Evolutionary conservation across 2,797 vertebrate species (phyloP).

Genomic region (Moxostoma hubbsi): DNA sequence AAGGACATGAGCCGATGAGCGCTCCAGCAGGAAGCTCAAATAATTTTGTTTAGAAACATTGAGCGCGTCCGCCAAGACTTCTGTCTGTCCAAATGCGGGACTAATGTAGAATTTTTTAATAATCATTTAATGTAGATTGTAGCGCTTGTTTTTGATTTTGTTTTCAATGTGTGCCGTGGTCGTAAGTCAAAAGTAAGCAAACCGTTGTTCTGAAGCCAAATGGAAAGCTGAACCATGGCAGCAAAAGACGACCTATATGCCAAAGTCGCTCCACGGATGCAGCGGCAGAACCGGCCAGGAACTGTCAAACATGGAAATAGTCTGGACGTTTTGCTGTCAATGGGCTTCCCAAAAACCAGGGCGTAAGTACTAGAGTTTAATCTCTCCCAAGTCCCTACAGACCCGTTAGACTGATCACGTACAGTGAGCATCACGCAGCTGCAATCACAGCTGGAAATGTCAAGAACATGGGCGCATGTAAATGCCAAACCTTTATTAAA

Average conservation of each 20-base stretch:
- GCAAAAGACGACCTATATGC: slow-evolving; percentile 91
- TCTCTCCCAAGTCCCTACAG: slow-evolving; percentile 41
- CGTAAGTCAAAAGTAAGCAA: slow-evolving; percentile 54
- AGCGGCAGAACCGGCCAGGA: slow-evolving; percentile 84
- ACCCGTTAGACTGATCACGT: not conserved
- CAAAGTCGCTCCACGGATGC: slow-evolving; percentile 91
- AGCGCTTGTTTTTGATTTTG: slow-evolving; percentile 31
- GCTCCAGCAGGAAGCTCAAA: slow-evolving; percentile 64
- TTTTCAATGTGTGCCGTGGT: slow-evolving; percentile 48
- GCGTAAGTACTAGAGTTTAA: slow-evolving; percentile 85
- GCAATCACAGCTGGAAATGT: slow-evolving; percentile 19
- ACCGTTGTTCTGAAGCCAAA: slow-evolving; percentile 62
- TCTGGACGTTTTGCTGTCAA: slow-evolving; percentile 92
- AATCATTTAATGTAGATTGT: slow-evolving; percentile 50
- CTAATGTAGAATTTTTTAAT: slow-evolving; percentile 49
- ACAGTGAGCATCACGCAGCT: slow-evolving; percentile 16
- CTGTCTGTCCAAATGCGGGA: slow-evolving; percentile 41
- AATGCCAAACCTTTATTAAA: not conserved
- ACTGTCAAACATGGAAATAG: slow-evolving; percentile 90
- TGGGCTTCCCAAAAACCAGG: slow-evolving; percentile 93
- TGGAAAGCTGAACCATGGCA: slow-evolving; percentile 85
- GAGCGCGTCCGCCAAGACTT: slow-evolving; percentile 58
- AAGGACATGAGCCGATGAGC: slow-evolving; percentile 66
- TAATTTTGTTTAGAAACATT: slow-evolving; percentile 56
- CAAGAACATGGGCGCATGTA: not conserved